phyloP scores from a whole-genome alignment of 2,113 vertebrate genomes.

The Neodontobutis hainanensis region DNA sequence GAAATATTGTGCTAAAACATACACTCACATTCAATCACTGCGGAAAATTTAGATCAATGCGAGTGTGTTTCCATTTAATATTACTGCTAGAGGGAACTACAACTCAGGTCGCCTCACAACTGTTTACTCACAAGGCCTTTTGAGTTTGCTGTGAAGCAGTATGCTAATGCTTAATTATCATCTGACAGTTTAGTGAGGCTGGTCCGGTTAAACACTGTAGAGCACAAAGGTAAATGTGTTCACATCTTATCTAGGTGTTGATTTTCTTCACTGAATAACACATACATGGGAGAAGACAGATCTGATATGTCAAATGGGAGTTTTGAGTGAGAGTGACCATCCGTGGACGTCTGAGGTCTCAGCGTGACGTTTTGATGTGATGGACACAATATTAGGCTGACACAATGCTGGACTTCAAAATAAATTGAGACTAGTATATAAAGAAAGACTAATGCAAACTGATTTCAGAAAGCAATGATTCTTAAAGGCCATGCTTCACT shows the following conservation, averaged over 20 bases:
- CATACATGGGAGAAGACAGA: background rate
- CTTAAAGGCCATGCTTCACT: background rate
- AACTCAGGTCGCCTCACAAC: background rate
- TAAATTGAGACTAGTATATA: conserved; percentile 1
- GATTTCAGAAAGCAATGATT: conserved; percentile 4
- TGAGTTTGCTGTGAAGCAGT: background rate
- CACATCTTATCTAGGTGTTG: conserved; percentile 17
- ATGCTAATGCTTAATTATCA: conserved; percentile 16
- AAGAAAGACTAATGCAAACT: conserved; percentile 31
- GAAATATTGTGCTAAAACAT: too few relatives aligned
- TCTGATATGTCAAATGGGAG: conserved; percentile 5
- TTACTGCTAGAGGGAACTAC: background rate
- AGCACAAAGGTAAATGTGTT: background rate
- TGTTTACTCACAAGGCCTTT: background rate
- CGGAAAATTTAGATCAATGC: too few relatives aligned
- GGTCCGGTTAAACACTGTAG: background rate
- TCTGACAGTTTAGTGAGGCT: background rate
- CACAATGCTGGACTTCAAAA: conserved; percentile 2
- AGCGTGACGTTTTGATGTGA: conserved; percentile 33
- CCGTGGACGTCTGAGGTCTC: conserved; percentile 17
- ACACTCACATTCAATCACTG: too few relatives aligned
- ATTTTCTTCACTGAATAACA: background rate
- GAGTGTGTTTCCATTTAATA: too few relatives aligned
- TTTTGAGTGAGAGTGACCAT: conserved; percentile 34
- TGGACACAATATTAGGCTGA: conserved; percentile 31